Base-by-base conservation (phyloP, 2,888 invertebrate species). In the Lasioglossum oenotherae region DNA sequence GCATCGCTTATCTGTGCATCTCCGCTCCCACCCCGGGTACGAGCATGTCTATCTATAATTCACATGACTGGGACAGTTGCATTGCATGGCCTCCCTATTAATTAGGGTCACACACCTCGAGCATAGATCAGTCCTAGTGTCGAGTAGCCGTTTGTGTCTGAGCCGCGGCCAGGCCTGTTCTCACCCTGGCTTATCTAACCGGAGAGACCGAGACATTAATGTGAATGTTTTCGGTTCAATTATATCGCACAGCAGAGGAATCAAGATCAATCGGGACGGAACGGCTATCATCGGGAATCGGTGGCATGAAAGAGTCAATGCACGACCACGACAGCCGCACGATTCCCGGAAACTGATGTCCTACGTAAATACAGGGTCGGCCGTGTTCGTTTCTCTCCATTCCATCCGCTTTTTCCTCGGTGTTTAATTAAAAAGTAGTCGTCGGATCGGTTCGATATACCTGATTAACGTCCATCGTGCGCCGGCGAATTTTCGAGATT, bases 101-200 rank as follows among this genome's bases (percentile, higher is more conserved):
- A 95, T 95, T 95, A 95, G 93, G 94, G 94, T 95, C 94, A 93
- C 94, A 94, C 94, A 94, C 94, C 93, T 91, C 90, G 92, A 89
- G 89, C 94, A 93, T 94, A 93, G 93, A 94, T 95, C 94, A 95
- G 91, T 88, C 87, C 92, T 89, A 69, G 89, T 87, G 87, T 89
- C 88, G 90, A 90, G 86, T 87, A 89, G 85, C 89, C 88, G 88
- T 86, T 88, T 86, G 83, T 87, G 85, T 75, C 87, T 74, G 82
- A 85, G 81, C 84, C 53, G 72, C 86, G 80, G 83, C 87, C 81
- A 84, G 76, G 82, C 77, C 73, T 79, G 57, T 81, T 73, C 79
- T 79, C 72, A 74, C 81, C 80, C 79, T 44, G 69, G 74, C 71
- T 78, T 77, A 19, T 60, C 41, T 80, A 23, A 53, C 74, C 84